These are phyloP conservation scores for Callaeas wilsoni DNA, from an alignment of 2,113 vertebrate genomes.

Conservation along the genomic window DNA sequence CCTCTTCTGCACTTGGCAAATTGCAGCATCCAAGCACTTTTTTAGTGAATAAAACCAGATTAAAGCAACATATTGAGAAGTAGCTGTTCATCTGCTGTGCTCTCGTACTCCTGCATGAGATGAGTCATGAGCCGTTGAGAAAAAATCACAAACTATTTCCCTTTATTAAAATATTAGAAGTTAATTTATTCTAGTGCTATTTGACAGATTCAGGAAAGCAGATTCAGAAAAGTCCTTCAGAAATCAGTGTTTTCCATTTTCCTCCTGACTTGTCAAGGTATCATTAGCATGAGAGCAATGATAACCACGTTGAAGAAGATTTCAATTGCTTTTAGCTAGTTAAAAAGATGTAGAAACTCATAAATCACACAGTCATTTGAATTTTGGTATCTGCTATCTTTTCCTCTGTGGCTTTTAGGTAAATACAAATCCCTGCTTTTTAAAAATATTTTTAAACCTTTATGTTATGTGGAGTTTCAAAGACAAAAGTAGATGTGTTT, in stretches of 20 bases:
- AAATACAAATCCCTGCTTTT: neutral
- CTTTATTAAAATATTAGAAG: conserved; percentile 66
- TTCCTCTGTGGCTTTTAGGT: neutral
- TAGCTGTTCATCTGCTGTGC: conserved; percentile 17
- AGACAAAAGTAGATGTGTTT: neutral
- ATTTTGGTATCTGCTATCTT: neutral
- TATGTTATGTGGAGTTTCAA: neutral
- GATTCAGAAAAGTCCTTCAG: conserved; percentile 50
- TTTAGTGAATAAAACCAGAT: conserved; percentile 54
- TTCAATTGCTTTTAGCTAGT: conserved; percentile 38
- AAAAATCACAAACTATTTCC: conserved; percentile 61
- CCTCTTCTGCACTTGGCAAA: conserved; percentile 17
- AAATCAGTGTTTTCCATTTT: conserved; percentile 60
- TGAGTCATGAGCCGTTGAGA: conserved; percentile 37
- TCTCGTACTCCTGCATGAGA: neutral
- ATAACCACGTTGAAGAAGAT: conserved; percentile 16
- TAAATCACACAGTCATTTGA: neutral
- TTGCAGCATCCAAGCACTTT: conserved; percentile 3
- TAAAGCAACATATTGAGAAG: conserved; percentile 33
- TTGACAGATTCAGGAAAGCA: too few relatives aligned
- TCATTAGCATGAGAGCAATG: conserved; percentile 33
- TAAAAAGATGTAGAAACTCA: neutral
- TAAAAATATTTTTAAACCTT: neutral
- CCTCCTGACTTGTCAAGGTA: conserved; percentile 25
- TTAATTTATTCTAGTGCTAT: conserved; percentile 60